Percentiles rank a stretch among this genome's conserved stretches.
Conservation (phyloP, 2,797 vertebrate genomes). For the Eulemur coronatus region DNA sequence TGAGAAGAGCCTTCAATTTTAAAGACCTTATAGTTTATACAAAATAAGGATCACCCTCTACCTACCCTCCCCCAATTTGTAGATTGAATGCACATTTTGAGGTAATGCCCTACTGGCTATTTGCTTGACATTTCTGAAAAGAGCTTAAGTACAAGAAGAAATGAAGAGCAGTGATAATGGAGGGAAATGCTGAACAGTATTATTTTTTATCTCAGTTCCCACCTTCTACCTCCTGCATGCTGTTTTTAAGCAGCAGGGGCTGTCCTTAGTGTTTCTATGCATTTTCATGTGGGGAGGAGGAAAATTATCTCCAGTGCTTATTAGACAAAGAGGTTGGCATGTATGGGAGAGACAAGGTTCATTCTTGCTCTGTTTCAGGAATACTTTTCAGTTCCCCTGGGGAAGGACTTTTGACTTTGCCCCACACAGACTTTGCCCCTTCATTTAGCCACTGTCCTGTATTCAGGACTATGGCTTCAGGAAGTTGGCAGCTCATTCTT, state of each 20-base stretch:
- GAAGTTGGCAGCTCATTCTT: constrained; percentile 32
- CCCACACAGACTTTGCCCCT: neutral
- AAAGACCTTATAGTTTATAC: constrained; percentile 56
- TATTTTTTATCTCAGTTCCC: neutral
- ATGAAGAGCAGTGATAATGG: neutral
- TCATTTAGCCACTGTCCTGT: neutral
- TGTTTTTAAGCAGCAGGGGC: neutral
- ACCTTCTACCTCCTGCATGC: neutral
- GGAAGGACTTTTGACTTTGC: neutral
- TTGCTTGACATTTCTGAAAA: constrained; percentile 60
- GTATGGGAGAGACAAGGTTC: neutral
- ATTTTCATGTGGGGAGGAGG: neutral
- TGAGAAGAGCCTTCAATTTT: constrained; percentile 44
- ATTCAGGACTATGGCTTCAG: neutral
- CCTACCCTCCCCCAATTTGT: neutral
- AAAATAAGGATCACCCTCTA: constrained; percentile 17
- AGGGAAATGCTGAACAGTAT: neutral
- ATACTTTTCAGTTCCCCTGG: neutral
- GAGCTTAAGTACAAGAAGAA: constrained; percentile 33
- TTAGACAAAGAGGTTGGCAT: constrained; percentile 2
- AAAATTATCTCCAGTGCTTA: neutral
- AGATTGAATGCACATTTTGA: constrained; percentile 8
- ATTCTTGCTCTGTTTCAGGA: constrained; percentile 30
- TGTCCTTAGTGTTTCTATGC: neutral
- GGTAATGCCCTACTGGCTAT: constrained; percentile 33